These are phyloP conservation scores for Scaptodrosophila lebanonensis DNA, from an alignment of 1,140 invertebrate species.

Conservation along the genomic window DNA sequence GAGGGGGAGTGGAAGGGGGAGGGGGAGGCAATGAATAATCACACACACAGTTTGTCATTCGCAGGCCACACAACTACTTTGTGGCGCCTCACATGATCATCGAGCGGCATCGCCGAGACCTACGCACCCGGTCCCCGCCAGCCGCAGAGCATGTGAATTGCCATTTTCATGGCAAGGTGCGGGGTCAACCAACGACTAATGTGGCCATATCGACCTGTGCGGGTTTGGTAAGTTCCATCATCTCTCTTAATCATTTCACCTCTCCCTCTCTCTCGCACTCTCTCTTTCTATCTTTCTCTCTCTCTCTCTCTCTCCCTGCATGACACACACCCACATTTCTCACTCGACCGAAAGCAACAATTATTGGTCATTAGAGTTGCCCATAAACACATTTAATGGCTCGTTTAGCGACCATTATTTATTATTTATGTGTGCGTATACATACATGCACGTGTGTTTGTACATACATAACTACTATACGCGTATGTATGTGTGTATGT, in stretches of 20 bases:
- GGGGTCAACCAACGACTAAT: slow-evolving; percentile 82
- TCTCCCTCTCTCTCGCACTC: too few species aligned
- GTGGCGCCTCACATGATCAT: slow-evolving; percentile 84
- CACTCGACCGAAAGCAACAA: slow-evolving; percentile 27
- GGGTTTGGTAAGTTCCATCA: slow-evolving; percentile 85
- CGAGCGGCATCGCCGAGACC: slow-evolving; percentile 82
- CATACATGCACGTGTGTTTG: too few species aligned
- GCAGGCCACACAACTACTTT: slow-evolving; percentile 82
- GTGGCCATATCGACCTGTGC: slow-evolving; percentile 88
- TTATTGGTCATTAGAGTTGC: slow-evolving; percentile 31
- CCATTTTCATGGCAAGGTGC: slow-evolving; percentile 86
- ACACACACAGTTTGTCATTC: neutral
- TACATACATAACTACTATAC: too few species aligned
- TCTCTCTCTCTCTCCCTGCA: too few species aligned
- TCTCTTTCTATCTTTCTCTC: neutral
- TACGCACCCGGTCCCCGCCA: slow-evolving; percentile 78
- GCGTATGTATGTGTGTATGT: too few species aligned
- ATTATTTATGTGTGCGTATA: neutral
- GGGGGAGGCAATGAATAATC: too few species aligned
- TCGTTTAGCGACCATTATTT: neutral
- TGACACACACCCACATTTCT: slow-evolving; percentile 15
- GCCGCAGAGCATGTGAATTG: slow-evolving; percentile 79
- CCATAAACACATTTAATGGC: slow-evolving; percentile 11
- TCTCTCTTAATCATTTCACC: neutral
- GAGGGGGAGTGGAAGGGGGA: too few species aligned